Base-by-base conservation (phyloP, 2,113 vertebrate species). In the Callipepla squamata region DNA sequence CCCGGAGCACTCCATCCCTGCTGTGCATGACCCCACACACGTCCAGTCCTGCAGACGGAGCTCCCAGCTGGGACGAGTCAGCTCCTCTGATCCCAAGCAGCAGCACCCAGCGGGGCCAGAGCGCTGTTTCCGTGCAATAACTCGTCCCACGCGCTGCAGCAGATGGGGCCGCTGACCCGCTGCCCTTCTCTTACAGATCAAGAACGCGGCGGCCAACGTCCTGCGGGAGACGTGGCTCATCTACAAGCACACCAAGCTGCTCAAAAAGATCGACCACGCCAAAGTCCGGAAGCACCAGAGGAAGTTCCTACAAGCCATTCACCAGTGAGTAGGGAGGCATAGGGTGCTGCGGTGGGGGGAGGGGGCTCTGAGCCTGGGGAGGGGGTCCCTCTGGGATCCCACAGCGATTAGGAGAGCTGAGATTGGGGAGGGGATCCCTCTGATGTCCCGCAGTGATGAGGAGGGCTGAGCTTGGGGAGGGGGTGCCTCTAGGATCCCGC, bases 281-380 rank as follows among this genome's bases (percentile, higher is more conserved):
- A 98, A 99, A 91, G 99, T 99, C 92, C 98, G 99, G 96, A 99
- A 99, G 79, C 99, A 99, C 94, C 99, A 99, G 98, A 97, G 99
- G 92, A 99, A 99, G 92, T 99, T 99, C 94, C 98, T 99, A 36
- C 99, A 99, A 96, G 99, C 99, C 69, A 99, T 99, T 93, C 99
- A 99, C 96, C 99, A 99, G 99, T 99, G 97, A 99, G 99, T 87
- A 34, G 12, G 1, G 9, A 4, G 1, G 28, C 5, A 26, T 67
- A n/a, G 0, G 1, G 7, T 2, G 50, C 50, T 51, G 50, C 13
- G 7, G 23, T 26, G 8, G 50, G 20, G 25, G 7, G 4, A 17
- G 6, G 7, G 48, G 20, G 30, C 13, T 13, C 87, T 70, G 68
- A 77, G 48, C 53, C 15, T 55, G 53, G 53, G 53, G 53, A 55